A percentile compares a stretch with the other conserved stretches of the same genome.
Evolutionary conservation across 2,888 invertebrate species (phyloP).

Genomic region (Sphaerolaimus hirsutus): DNA sequence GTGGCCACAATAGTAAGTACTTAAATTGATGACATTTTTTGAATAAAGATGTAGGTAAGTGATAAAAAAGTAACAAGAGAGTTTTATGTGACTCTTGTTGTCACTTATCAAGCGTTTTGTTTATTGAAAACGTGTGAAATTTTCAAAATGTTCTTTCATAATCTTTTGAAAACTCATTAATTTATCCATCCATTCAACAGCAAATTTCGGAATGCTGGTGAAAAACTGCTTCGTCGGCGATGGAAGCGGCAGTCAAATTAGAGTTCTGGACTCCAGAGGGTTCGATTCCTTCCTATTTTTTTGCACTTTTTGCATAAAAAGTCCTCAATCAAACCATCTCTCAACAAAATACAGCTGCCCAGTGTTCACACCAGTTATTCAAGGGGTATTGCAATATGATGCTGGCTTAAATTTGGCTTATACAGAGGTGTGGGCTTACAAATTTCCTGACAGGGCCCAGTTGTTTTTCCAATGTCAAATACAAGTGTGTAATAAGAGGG

Average conservation of each 20-base stretch:
- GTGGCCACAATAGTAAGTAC: too few relatives aligned
- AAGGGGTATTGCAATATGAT: slow-evolving; percentile 13
- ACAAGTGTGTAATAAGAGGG: slow-evolving; percentile 16
- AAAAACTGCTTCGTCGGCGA: slow-evolving; percentile 14
- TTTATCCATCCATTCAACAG: too few relatives aligned
- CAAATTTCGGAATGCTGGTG: slow-evolving; percentile 14
- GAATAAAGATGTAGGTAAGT: too few relatives aligned
- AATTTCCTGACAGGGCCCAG: slow-evolving; percentile 16
- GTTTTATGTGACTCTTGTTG: too few relatives aligned
- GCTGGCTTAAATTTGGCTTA: slow-evolving; percentile 14
- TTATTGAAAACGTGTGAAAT: too few relatives aligned
- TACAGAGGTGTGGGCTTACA: slow-evolving; percentile 16
- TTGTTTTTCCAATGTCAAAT: slow-evolving; percentile 20
- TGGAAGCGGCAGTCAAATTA: slow-evolving; percentile 8
- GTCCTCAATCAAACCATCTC: background rate
- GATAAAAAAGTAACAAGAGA: too few relatives aligned
- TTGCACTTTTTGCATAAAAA: background rate
- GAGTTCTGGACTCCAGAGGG: slow-evolving; percentile 13
- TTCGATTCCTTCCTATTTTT: slow-evolving; percentile 2
- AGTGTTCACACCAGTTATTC: slow-evolving; percentile 13
- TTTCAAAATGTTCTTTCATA: too few relatives aligned
- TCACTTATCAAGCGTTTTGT: too few relatives aligned
- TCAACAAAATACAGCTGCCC: slow-evolving; percentile 11
- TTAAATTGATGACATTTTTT: too few relatives aligned
- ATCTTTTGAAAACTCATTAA: too few relatives aligned